Percentiles rank a stretch among this genome's conserved stretches.
Evolutionary conservation across 2,113 vertebrate species (phyloP).

Genomic region (Thermophis baileyi): DNA sequence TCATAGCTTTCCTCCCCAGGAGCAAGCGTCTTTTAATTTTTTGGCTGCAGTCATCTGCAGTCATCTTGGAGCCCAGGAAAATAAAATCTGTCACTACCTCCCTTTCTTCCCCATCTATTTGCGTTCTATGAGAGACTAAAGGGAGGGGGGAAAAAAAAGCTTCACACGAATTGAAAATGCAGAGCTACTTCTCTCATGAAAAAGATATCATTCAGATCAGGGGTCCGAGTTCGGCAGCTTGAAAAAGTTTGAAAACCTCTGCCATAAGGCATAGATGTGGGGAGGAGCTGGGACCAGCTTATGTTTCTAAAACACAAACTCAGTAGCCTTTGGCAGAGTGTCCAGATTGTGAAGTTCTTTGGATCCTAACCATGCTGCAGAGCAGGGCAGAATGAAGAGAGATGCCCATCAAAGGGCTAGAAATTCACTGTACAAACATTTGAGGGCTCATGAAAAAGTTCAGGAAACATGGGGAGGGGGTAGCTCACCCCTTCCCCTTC

Average conservation of each 20-base stretch:
- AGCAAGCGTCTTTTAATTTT: too few relatives aligned
- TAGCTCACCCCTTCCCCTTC: conserved; percentile 29
- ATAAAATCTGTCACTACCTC: too few relatives aligned
- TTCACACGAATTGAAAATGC: background rate
- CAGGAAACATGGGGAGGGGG: conserved; percentile 31
- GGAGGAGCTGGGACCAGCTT: background rate
- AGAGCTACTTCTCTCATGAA: background rate
- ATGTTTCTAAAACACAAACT: background rate
- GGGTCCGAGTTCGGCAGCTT: background rate
- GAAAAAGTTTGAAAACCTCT: background rate
- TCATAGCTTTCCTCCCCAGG: too few relatives aligned
- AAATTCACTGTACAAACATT: conserved; percentile 45
- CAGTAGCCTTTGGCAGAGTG: background rate
- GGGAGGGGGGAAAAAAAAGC: background rate
- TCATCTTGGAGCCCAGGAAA: too few relatives aligned
- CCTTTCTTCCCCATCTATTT: too few relatives aligned
- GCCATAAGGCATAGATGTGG: background rate
- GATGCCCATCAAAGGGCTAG: conserved; percentile 38
- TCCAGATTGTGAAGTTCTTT: background rate
- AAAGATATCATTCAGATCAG: background rate
- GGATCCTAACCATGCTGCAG: background rate
- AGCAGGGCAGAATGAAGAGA: conserved; percentile 19
- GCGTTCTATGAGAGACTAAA: background rate
- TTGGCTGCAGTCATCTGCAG: too few relatives aligned
- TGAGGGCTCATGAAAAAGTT: conserved; percentile 39